Evolutionary conservation across 2,113 vertebrate species (phyloP).

Genomic region (Brachyistius frenatus): DNA sequence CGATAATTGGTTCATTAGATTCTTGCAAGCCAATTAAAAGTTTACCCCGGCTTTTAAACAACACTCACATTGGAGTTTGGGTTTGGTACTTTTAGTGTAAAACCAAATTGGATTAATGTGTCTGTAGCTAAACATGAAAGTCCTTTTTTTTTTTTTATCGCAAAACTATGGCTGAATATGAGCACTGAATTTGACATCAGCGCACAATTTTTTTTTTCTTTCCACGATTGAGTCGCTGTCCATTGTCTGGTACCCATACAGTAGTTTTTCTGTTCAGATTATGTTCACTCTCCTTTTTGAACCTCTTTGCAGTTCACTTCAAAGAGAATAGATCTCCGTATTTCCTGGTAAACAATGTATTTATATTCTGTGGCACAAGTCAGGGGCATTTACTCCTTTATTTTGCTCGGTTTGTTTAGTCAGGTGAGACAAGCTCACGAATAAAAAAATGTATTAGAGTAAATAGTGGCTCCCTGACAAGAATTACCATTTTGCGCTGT

Average conservation of each 20-base stretch:
- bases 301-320: too few relatives aligned
- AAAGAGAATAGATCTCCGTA: neutral
- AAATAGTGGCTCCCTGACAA: slow-evolving; percentile 47
- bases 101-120: slow-evolving; percentile 1
- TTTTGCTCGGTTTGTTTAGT: slow-evolving; percentile 16
- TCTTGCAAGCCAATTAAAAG: slow-evolving; percentile 44
- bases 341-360: neutral
- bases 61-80: slow-evolving; percentile 20
- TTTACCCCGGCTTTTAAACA: neutral
- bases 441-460: slow-evolving; percentile 20
- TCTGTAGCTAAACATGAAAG: neutral
- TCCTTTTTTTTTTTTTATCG: neutral
- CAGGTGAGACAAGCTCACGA: slow-evolving; percentile 10
- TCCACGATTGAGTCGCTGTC: too few relatives aligned
- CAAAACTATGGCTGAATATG: neutral
- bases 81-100: neutral
- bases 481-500: slow-evolving; percentile 43
- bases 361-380: neutral
- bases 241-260: too few relatives aligned
- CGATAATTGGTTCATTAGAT: slow-evolving; percentile 39
- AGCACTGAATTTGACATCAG: too few relatives aligned
- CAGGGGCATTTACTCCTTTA: neutral
- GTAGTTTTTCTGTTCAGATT: too few relatives aligned
- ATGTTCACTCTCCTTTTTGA: too few relatives aligned
- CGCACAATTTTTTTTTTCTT: too few relatives aligned